These are phyloP conservation scores for Tortricodes alternella DNA, from an alignment of 2,888 invertebrate species.

Conservation along the genomic window DNA sequence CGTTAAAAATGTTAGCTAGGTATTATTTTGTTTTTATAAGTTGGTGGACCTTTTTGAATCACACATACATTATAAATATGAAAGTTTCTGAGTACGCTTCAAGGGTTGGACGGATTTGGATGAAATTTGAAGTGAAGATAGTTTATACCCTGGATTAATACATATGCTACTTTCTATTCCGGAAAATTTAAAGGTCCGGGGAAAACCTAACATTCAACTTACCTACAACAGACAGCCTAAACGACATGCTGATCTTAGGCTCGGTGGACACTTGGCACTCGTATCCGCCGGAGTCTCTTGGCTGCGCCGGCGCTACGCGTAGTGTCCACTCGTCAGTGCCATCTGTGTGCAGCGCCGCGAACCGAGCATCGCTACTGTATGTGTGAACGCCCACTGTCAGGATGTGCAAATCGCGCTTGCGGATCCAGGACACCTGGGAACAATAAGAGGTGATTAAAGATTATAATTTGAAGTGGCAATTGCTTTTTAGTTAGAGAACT, in stretches of 20 bases:
- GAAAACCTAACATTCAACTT: too few relatives aligned
- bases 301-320: constrained; percentile 83
- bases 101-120: too few relatives aligned
- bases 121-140: too few relatives aligned
- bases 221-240: constrained; percentile 91
- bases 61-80: too few relatives aligned
- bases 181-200: too few relatives aligned
- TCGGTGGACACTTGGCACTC: constrained; percentile 97
- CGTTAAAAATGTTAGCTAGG: too few relatives aligned
- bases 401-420: constrained; percentile 91
- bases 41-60: too few relatives aligned
- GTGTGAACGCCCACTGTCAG: constrained; percentile 85
- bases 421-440: constrained; percentile 92
- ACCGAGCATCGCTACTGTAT: constrained; percentile 86
- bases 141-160: too few relatives aligned
- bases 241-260: constrained; percentile 92
- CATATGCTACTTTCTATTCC: too few relatives aligned
- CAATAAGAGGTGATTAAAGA: constrained; percentile 31
- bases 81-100: too few relatives aligned
- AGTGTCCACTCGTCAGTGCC: constrained; percentile 85
- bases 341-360: constrained; percentile 86
- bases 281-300: constrained; percentile 93
- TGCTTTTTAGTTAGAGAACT: too few relatives aligned
- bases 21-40: too few relatives aligned
- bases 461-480: background rate